Base-by-base conservation (phyloP, 2,888 invertebrate genomes). In the Anthrax anthrax region DNA sequence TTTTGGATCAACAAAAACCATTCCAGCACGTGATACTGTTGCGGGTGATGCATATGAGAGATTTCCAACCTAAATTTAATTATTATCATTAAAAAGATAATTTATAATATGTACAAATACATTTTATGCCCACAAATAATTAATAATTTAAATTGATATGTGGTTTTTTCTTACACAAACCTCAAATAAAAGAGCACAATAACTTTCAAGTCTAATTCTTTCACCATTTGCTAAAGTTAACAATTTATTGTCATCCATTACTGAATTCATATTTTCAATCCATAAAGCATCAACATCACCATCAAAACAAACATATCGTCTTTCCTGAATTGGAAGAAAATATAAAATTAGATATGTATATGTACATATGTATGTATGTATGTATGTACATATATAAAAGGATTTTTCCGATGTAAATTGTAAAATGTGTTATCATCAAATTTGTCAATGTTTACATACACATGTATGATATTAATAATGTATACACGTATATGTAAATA, bases 211-310 rank as follows among this genome's bases (percentile, higher is more conserved):
- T 50, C 87, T 75, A 51, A 91, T 88, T 51, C 90, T 73, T 69
- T 94, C 87, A 47, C 91, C 91, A 63, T 92, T 94, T 5, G 91
- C 89, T 48, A 94, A 70, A 1, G 92, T 94, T 46, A 94, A 70
- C 38, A 92, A 70, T 60, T 83, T 85, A 63, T 92, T 94, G 65
- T 94, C 92, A 60, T 94, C 94, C 92, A 94, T 92, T 2, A 94
- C 91, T 0, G 91, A 90, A 70, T 92, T 94, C 90, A 94, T 92
- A 69, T 92, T 94, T 69, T 94, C 94, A 53, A 94, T 89, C 92
- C 92, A 94, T 37, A 91, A 72, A 1, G 92, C 87, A 70, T 94
- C 92, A 3, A 94, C 90, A 61, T 92, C 91, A 3, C 94, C 94
- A 62, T 94, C 94, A 68, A 91, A 92, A 41, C 92, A 71, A 41